phyloP scores from a whole-genome alignment of 2,888 invertebrate species.

The Drosophila vallismaia region DNA sequence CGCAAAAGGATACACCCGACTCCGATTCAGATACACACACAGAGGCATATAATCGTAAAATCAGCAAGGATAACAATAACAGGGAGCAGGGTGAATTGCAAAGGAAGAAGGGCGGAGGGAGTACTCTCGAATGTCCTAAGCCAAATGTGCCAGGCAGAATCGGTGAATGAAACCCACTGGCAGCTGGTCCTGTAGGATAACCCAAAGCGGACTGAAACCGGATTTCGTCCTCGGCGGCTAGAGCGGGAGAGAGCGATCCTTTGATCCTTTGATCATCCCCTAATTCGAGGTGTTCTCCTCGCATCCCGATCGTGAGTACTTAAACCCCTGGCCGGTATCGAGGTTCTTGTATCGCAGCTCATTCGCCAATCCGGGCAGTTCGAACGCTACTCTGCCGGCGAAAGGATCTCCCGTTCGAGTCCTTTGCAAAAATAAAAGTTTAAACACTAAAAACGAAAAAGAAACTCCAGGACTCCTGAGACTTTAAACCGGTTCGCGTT shows the following conservation, averaged over 20 bases:
- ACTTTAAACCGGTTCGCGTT: slow-evolving; percentile 54
- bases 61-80: slow-evolving; percentile 75
- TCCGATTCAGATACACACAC: slow-evolving; percentile 37
- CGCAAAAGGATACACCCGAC: slow-evolving; percentile 45
- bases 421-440: not conserved
- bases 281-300: slow-evolving; percentile 47
- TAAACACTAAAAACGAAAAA: not conserved
- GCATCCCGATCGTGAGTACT: slow-evolving; percentile 65
- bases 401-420: slow-evolving; percentile 52
- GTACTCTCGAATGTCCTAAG: slow-evolving; percentile 61
- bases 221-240: slow-evolving; percentile 41
- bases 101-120: slow-evolving; percentile 12
- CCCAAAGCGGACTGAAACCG: slow-evolving; percentile 57
- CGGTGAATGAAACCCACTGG: slow-evolving; percentile 63
- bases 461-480: slow-evolving; percentile 9
- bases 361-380: slow-evolving; percentile 68
- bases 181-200: slow-evolving; percentile 72
- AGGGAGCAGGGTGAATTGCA: slow-evolving; percentile 48
- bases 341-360: slow-evolving; percentile 68
- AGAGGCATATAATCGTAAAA: slow-evolving; percentile 58
- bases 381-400: slow-evolving; percentile 67
- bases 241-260: slow-evolving; percentile 30
- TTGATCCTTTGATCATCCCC: slow-evolving; percentile 69
- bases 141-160: slow-evolving; percentile 46
- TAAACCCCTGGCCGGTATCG: slow-evolving; percentile 63